These are phyloP conservation scores for Clarias platycephalus DNA, from an alignment of 2,797 vertebrate species.

Conservation along the genomic window DNA sequence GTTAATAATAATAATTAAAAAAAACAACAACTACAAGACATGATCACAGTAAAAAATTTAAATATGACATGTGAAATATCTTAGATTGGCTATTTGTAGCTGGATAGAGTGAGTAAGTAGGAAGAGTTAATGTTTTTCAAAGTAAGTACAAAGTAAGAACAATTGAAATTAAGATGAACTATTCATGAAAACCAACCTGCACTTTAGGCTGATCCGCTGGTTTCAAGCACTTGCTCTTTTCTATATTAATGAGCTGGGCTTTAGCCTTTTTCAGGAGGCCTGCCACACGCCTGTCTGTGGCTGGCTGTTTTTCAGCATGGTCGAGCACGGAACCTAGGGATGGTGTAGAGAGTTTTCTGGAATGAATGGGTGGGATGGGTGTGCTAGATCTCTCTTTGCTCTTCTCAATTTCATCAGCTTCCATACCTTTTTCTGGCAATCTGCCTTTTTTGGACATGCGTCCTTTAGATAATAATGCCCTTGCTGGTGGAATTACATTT, in stretches of 20 bases:
- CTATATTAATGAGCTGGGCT: slow-evolving; percentile 93
- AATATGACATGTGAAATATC: neutral
- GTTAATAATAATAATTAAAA: neutral
- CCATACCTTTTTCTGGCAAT: slow-evolving; percentile 74
- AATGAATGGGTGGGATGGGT: slow-evolving; percentile 69
- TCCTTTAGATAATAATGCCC: slow-evolving; percentile 72
- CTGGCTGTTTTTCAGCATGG: slow-evolving; percentile 90
- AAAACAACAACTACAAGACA: neutral
- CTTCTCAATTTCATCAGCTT: slow-evolving; percentile 76
- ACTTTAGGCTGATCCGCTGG: slow-evolving; percentile 89
- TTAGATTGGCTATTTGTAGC: neutral
- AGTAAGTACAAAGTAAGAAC: slow-evolving; percentile 1
- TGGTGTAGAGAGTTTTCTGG: slow-evolving; percentile 81
- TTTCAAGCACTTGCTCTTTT: slow-evolving; percentile 94
- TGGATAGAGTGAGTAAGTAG: neutral
- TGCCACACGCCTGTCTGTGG: slow-evolving; percentile 91
- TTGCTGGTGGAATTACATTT: slow-evolving; percentile 62
- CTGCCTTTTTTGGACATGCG: slow-evolving; percentile 85
- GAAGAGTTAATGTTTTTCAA: neutral
- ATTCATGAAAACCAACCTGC: slow-evolving; percentile 79
- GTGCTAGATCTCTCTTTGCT: slow-evolving; percentile 71
- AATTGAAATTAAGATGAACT: slow-evolving; percentile 1
- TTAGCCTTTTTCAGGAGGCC: slow-evolving; percentile 95
- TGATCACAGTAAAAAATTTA: neutral
- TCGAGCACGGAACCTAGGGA: slow-evolving; percentile 88